Evolutionary conservation across 2,797 vertebrate genomes (phyloP).

Genomic region (Lepus townsendii): DNA sequence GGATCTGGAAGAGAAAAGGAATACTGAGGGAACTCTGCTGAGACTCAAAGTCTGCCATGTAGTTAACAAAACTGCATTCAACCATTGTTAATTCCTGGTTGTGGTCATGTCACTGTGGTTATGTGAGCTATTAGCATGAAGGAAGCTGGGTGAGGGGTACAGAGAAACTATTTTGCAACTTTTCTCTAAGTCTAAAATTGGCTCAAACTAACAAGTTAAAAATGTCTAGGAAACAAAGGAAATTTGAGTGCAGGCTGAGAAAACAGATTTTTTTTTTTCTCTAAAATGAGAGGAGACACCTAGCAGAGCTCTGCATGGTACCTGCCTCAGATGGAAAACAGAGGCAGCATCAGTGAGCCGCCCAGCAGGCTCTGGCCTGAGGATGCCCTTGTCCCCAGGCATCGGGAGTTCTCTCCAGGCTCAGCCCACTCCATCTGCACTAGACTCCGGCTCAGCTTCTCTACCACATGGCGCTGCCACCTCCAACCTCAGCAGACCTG

Average conservation of each 20-base stretch:
- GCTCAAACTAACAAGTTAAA: background rate
- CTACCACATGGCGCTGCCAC: no score
- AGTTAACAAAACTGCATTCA: background rate
- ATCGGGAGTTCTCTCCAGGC: background rate
- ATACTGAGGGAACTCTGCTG: background rate
- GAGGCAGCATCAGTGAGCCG: background rate
- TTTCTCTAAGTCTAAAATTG: slow-evolving; percentile 24
- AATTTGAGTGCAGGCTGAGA: background rate
- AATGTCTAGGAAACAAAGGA: background rate
- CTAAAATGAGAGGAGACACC: background rate
- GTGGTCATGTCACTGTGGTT: background rate
- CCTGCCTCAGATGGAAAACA: background rate
- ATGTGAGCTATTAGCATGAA: background rate
- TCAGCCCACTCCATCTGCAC: background rate
- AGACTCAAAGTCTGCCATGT: background rate
- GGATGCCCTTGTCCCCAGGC: background rate
- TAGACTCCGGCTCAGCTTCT: background rate
- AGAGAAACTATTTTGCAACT: background rate
- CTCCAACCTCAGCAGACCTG: background rate
- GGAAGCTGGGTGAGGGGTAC: background rate
- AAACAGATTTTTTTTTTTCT: background rate
- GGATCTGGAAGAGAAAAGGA: background rate
- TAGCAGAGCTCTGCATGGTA: background rate
- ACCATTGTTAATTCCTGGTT: background rate
- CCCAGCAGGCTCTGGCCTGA: no score